Conservation (phyloP, 2,113 vertebrate genomes). For the Colinus virginianus region DNA sequence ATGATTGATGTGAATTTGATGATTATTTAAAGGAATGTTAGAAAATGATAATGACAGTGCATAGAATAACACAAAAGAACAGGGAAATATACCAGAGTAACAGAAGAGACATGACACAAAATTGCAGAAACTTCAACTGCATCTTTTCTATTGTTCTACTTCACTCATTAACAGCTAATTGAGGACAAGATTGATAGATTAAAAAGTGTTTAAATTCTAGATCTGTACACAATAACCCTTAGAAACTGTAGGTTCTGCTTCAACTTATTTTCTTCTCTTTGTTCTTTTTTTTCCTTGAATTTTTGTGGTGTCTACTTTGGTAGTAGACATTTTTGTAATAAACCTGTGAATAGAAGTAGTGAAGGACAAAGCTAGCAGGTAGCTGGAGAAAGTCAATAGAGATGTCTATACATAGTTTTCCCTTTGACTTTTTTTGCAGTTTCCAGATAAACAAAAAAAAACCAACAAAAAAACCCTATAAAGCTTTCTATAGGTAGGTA, state of each 20-base stretch:
- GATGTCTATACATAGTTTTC: background rate
- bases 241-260: background rate
- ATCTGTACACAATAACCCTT: background rate
- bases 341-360: background rate
- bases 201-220: background rate
- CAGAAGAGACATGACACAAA: background rate
- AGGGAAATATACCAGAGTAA: background rate
- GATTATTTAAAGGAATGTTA: background rate
- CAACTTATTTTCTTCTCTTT: background rate
- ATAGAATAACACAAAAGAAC: background rate
- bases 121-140: background rate
- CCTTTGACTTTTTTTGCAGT: background rate
- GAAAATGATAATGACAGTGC: background rate
- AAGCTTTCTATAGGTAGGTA: background rate
- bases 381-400: background rate
- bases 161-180: background rate
- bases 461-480: background rate
- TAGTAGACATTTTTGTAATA: background rate
- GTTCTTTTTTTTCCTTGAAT: background rate
- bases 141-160: background rate
- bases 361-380: background rate
- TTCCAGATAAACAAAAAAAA: background rate
- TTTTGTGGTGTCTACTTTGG: accelerated
- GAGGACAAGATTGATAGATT: background rate
- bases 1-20: background rate